A percentile compares a stretch with the other conserved stretches of the same genome.
Conservation (phyloP, 1,140 invertebrate species). For the Drosophila leontia region DNA sequence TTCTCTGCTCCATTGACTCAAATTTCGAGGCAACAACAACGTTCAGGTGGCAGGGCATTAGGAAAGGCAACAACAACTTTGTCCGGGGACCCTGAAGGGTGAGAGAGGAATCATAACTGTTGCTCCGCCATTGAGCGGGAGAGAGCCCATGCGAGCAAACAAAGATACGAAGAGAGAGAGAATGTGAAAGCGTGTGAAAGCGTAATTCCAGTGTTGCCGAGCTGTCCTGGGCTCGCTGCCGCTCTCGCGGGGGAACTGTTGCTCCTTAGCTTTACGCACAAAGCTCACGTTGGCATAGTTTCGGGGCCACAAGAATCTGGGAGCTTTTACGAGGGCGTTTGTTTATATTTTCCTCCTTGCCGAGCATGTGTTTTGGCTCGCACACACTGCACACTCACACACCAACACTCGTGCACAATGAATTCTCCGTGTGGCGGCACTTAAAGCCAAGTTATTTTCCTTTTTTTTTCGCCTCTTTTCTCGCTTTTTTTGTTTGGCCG, state of each 20-base stretch:
- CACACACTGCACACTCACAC: constrained; percentile 24
- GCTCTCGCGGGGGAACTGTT: constrained; percentile 60
- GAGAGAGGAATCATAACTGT: constrained; percentile 69
- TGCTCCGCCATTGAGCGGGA: constrained; percentile 50
- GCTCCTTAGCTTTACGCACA: constrained; percentile 73
- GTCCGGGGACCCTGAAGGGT: constrained; percentile 64
- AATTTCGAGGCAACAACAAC: constrained; percentile 37
- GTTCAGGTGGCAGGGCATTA: constrained; percentile 56
- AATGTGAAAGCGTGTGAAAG: not conserved
- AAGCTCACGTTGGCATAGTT: constrained; percentile 76
- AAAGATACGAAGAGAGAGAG: constrained; percentile 6
- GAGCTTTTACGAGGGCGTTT: constrained; percentile 79
- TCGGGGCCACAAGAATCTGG: constrained; percentile 30
- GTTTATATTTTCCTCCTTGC: constrained; percentile 74
- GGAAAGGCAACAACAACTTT: constrained; percentile 50
- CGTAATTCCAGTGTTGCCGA: constrained; percentile 65
- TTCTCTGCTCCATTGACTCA: constrained; percentile 54
- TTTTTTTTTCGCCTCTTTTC: constrained; percentile 18
- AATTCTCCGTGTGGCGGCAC: constrained; percentile 47
- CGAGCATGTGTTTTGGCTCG: constrained; percentile 67
- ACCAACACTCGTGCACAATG: constrained; percentile 15
- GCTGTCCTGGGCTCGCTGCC: constrained; percentile 26
- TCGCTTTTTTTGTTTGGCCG: constrained; percentile 45
- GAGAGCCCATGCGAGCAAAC: not conserved
- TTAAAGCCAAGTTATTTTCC: constrained; percentile 50